Evolutionary conservation across 2,888 invertebrate species (phyloP).

Genomic region (Megalurothrips usitatus): DNA sequence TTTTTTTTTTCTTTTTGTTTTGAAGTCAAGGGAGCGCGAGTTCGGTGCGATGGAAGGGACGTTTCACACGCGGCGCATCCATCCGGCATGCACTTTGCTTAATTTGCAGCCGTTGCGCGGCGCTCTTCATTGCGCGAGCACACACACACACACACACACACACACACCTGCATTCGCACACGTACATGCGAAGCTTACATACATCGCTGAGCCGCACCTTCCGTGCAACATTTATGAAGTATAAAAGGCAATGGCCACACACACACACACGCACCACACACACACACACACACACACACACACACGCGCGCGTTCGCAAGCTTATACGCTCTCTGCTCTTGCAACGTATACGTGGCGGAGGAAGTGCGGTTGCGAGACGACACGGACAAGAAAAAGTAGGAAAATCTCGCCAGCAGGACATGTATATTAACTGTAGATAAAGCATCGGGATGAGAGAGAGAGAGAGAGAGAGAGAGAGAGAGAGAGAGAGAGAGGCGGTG

Average conservation of each 20-base stretch:
- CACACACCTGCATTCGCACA: no score
- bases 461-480: background rate
- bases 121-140: background rate
- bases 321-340: no score
- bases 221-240: background rate
- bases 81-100: background rate
- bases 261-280: background rate
- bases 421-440: no score
- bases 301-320: no score
- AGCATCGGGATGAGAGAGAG: background rate
- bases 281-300: background rate
- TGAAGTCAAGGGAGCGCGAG: background rate
- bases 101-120: background rate
- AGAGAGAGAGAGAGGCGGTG: background rate
- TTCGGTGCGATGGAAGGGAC: no score
- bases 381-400: no score
- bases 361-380: no score
- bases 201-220: background rate
- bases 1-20: background rate
- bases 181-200: no score
- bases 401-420: no score
- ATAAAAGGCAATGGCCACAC: conserved; percentile 6
- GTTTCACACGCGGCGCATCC: background rate
- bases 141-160: no score
- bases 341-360: no score